A percentile compares a stretch with the other conserved stretches of the same genome.
phyloP scores from a whole-genome alignment of 2,888 invertebrate genomes.

The Eurytoma californica region DNA sequence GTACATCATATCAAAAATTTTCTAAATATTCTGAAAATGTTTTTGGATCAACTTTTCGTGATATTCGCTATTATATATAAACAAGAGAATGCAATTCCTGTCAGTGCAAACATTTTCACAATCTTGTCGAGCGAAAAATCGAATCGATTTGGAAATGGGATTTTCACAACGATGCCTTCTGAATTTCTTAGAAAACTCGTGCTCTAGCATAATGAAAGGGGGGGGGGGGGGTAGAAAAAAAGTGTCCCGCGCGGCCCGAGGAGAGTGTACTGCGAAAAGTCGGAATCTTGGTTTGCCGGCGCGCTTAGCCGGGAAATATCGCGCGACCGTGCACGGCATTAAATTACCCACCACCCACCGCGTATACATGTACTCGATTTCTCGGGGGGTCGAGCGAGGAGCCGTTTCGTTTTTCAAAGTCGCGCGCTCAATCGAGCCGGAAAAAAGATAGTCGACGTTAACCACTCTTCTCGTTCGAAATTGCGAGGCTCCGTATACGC shows the following conservation, averaged over 20 bases:
- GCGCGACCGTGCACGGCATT: constrained; percentile 39
- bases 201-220: neutral
- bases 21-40: too few species aligned
- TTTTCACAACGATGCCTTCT: too few species aligned
- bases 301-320: constrained; percentile 24
- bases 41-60: too few species aligned
- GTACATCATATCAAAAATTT: too few species aligned
- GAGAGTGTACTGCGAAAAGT: neutral
- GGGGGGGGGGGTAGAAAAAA: neutral
- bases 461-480: neutral
- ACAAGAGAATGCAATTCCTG: too few species aligned
- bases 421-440: constrained; percentile 3
- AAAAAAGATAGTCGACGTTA: constrained; percentile 1
- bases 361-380: neutral
- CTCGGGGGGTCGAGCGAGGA: neutral
- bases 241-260: too few species aligned
- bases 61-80: too few species aligned
- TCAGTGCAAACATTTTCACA: too few species aligned
- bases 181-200: neutral
- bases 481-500: too few species aligned
- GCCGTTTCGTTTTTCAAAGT: constrained; percentile 10
- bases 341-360: constrained; percentile 36
- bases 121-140: too few species aligned
- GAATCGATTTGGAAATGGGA: too few species aligned
- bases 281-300: constrained; percentile 17